These are phyloP conservation scores for Cisticola juncidis DNA, from an alignment of 2,113 vertebrate genomes.

Conservation along the genomic window DNA sequence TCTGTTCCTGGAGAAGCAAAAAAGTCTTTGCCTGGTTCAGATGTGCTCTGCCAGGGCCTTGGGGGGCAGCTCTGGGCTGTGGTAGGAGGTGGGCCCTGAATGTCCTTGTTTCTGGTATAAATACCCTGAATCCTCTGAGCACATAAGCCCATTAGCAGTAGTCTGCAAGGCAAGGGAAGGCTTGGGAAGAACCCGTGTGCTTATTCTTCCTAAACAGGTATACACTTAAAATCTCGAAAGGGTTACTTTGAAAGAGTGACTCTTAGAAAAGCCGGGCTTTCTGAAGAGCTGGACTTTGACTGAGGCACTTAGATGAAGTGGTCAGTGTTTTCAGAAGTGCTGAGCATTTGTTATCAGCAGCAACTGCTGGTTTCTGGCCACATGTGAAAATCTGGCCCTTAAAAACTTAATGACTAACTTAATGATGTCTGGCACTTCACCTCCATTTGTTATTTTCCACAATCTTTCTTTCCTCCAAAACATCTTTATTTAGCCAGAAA, in stretches of 20 bases:
- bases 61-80: background rate
- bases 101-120: background rate
- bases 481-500: background rate
- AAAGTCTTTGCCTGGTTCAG: background rate
- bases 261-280: background rate
- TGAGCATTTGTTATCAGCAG: background rate
- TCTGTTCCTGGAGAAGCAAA: background rate
- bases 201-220: background rate
- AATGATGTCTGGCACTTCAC: background rate
- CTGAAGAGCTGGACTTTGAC: background rate
- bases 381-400: background rate
- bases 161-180: background rate
- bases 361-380: background rate
- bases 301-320: background rate
- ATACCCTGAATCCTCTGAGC: background rate
- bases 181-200: background rate
- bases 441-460: background rate
- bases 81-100: background rate
- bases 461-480: background rate
- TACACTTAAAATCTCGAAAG: background rate
- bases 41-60: rapidly evolving
- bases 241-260: background rate
- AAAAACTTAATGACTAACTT: constrained; percentile 26
- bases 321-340: constrained; percentile 5
- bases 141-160: background rate